Base-by-base conservation (phyloP, 2,113 vertebrate species). In the Dasyurus viverrinus region DNA sequence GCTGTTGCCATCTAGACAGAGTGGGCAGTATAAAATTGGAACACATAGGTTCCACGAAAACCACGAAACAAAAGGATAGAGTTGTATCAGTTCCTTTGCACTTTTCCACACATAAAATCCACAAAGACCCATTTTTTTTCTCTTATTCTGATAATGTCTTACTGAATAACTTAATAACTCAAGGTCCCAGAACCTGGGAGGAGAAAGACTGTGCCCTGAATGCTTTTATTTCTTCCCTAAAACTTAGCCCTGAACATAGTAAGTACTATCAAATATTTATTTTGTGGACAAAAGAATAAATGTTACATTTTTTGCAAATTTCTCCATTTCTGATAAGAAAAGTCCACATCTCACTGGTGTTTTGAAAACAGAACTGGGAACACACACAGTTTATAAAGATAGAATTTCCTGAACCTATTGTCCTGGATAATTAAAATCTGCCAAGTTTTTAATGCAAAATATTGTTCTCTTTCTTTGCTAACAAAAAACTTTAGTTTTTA, bases 371-470 rank as follows among this genome's bases (percentile, higher is more conserved):
- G 4, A 3, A 2, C 48, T 52, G 60, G 36, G 12, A 55, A 50
- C 48, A 90, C 42, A 50, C 52, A 96, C 94, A 96, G 14, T 89
- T 53, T 76, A 50, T 54, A 93, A 95, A 16, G 26, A 91, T 48
- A 90, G 91, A 95, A 11, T 94, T 96, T 89, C 90, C 89, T 36
- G 95, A 95, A 90, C 54, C 89, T 53, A 93, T 89, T 93, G 36
- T 76, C 42, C 53, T 7, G 94, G n/a, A 8, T 93, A 93, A 11
- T 91, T 94, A 91, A 30, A 95, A 94, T 94, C 89, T 93, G 50
- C 53, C 46, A 91, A 92, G 55, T 93, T 94, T 96, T 95, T 97
- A 36, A 92, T 92, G 36, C 91, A 84, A 93, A 26, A 91, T 68
- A 16, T 10, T 92, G 92, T 95, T 95, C 14, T 91, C 94, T 93